phyloP scores from a whole-genome alignment of 2,113 vertebrate genomes.

The Sylvilagus bachmani region DNA sequence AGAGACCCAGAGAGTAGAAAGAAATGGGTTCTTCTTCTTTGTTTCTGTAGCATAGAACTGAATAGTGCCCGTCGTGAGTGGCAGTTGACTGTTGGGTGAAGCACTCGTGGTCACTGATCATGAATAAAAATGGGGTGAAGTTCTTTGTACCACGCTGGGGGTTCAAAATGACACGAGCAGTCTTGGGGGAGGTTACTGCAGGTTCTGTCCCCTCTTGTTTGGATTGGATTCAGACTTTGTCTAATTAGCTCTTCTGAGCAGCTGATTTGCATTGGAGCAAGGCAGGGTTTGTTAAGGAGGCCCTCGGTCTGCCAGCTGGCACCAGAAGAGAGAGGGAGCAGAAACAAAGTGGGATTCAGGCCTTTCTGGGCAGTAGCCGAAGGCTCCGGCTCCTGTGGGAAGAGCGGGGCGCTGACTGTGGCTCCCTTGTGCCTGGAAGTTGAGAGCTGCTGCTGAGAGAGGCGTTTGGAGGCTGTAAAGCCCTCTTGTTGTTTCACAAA shows the following conservation, averaged over 20 bases:
- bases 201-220: constrained; percentile 42
- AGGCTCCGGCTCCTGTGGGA: background rate
- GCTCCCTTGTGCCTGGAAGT: background rate
- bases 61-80: background rate
- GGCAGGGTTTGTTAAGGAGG: constrained; percentile 47
- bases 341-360: background rate
- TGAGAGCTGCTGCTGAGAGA: background rate
- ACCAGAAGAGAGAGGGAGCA: constrained; percentile 24
- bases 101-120: background rate
- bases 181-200: background rate
- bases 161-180: background rate
- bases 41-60: background rate
- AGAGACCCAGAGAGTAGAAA: background rate
- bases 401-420: background rate
- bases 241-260: constrained; percentile 71
- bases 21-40: background rate
- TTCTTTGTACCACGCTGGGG: background rate
- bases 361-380: background rate
- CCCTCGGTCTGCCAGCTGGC: constrained; percentile 68
- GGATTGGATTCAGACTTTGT: constrained; percentile 44
- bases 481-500: background rate
- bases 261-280: constrained; percentile 59
- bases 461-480: background rate
- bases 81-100: background rate
- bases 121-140: background rate